Evolutionary conservation across 2,888 invertebrate species (phyloP).

Genomic region (Bembecia ichneumoniformis): DNA sequence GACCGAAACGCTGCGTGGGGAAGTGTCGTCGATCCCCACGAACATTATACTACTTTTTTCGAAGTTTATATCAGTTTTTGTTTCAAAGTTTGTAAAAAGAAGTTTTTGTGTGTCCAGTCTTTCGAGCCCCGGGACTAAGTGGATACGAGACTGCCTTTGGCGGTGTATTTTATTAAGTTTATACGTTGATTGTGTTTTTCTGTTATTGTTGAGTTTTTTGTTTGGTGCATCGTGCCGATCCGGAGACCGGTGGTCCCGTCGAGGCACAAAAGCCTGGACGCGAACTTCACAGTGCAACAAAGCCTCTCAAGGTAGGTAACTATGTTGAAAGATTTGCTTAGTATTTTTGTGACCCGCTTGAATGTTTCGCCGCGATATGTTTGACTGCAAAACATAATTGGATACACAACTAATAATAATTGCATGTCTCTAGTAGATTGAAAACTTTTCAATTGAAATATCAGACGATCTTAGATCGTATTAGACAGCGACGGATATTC

Average conservation of each 20-base stretch:
- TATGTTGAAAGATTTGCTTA: constrained; percentile 13
- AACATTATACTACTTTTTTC: constrained; percentile 63
- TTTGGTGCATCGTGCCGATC: constrained; percentile 70
- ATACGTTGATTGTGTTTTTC: constrained; percentile 66
- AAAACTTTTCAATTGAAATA: too few relatives aligned
- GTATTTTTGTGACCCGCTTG: too few relatives aligned
- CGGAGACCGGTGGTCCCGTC: constrained; percentile 59
- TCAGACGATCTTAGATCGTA: too few relatives aligned
- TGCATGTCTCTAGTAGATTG: too few relatives aligned
- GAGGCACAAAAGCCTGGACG: constrained; percentile 59
- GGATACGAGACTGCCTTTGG: constrained; percentile 48
- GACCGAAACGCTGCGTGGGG: constrained; percentile 60
- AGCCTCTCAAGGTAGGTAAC: constrained; percentile 72
- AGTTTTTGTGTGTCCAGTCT: constrained; percentile 53
- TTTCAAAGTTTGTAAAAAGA: constrained; percentile 63
- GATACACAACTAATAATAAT: too few relatives aligned
- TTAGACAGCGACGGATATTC: too few relatives aligned
- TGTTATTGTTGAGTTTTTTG: constrained; percentile 72
- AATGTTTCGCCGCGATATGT: too few relatives aligned
- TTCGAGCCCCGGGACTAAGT: constrained; percentile 47
- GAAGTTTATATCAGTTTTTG: constrained; percentile 66
- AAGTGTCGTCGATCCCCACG: constrained; percentile 59
- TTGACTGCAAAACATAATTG: too few relatives aligned
- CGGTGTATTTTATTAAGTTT: constrained; percentile 60
- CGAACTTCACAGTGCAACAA: constrained; percentile 54